A percentile compares a stretch with the other conserved stretches of the same genome.
These are phyloP conservation scores for Allygus modestus DNA, from an alignment of 2,888 invertebrate genomes.

Conservation along the genomic window DNA sequence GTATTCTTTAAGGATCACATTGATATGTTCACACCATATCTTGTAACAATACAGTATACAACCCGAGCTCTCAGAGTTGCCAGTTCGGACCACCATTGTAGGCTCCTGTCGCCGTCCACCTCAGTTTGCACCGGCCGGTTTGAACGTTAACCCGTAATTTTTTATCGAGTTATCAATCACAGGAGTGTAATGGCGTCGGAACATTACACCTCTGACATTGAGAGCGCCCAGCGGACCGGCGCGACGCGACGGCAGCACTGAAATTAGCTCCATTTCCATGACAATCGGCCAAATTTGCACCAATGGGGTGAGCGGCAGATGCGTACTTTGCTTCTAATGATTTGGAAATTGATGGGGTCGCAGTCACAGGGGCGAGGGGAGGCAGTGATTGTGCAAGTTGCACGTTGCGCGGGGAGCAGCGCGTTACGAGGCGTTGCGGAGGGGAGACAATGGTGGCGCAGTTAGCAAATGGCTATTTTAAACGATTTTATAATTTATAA, in stretches of 20 bases:
- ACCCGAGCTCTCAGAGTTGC: too few relatives aligned
- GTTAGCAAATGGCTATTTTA: constrained; percentile 41
- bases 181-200: constrained; percentile 9
- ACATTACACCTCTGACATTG: constrained; percentile 8
- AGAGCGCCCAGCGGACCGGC: background rate
- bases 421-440: background rate
- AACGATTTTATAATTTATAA: constrained; percentile 33
- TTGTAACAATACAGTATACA: too few relatives aligned
- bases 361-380: constrained; percentile 41
- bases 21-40: too few relatives aligned
- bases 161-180: constrained; percentile 18
- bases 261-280: constrained; percentile 63
- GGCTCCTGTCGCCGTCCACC: background rate
- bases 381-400: constrained; percentile 32
- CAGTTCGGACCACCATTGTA: too few relatives aligned
- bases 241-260: constrained; percentile 22
- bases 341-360: constrained; percentile 54
- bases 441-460: constrained; percentile 7
- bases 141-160: constrained; percentile 25
- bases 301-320: constrained; percentile 62
- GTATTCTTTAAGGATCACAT: too few relatives aligned
- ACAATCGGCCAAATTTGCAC: constrained; percentile 64
- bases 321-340: constrained; percentile 58
- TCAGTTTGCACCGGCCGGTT: constrained; percentile 5
- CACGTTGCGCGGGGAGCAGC: background rate